Evolutionary conservation across 1,140 invertebrate species (phyloP), one percentile per base, ranked within the genome.

Genomic region (Drosophila arizonae): DNA sequence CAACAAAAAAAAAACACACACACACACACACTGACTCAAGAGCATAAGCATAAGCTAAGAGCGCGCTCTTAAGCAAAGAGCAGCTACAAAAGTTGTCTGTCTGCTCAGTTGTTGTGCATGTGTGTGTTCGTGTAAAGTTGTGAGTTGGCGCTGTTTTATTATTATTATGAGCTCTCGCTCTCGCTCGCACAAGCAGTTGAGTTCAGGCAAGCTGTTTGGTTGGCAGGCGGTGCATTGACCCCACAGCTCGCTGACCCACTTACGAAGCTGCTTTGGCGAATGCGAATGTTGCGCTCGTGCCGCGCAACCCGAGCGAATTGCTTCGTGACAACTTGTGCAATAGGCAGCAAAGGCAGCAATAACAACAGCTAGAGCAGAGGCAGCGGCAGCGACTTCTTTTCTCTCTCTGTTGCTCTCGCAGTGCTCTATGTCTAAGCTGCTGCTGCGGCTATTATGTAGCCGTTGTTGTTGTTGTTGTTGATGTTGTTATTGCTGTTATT

Each of bases 191-290:
- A 65, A 9, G 77, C 64, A 48, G 66, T 52, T 30, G 41, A 57
- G 62, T 55, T 69, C 41, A 43, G 56, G 33, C 33, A 50, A 21
- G 17, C 46, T 50, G 46, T 6, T 9, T 48, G 46, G 46, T 9
- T 50, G 68, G 61, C 72, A 65, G 51, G 57, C 72, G 85, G 84
- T 88, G 84, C 84, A 88, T 76, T 88, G 84, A 88, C 84, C 84
- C 77, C 85, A 89, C 77, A 90, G 75, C 80, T 80, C 65, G 78
- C 76, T 88, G 84, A 88, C 84, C 84, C 84, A 88, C 84, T 88
- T 89, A 89, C 84, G 84, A 88, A 88, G 82, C 76, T 75, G 82
- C 84, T 88, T 79, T 80, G 77, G 64, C 79, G 76, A 79, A 72
- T 82, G 80, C 73, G 76, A 88, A 72, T 63, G 79, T 67, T 71